A percentile compares a stretch with the other conserved stretches of the same genome.
Conservation (phyloP, 2,888 invertebrate species). For the Drosophila barbarae region DNA sequence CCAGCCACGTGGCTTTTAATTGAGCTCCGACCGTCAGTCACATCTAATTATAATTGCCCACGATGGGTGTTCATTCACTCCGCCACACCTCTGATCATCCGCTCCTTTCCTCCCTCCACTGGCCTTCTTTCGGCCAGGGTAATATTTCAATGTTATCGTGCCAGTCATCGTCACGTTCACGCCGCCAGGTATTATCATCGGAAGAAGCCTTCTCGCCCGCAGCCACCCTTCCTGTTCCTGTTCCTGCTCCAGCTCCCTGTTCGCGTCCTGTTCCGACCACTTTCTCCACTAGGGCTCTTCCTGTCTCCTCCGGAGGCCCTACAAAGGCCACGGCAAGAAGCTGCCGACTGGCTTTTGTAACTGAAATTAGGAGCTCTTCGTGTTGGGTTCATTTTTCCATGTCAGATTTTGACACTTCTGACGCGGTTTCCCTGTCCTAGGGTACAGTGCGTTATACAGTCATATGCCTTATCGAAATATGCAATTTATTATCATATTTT, state of each 20-base stretch:
- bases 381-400: slow-evolving; percentile 53
- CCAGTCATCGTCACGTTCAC: slow-evolving; percentile 63
- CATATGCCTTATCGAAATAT: neutral
- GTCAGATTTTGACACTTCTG: slow-evolving; percentile 55
- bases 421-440: slow-evolving; percentile 14
- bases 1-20: slow-evolving; percentile 63
- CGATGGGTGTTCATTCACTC: slow-evolving; percentile 16
- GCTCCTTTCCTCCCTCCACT: neutral
- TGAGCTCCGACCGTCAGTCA: slow-evolving; percentile 56
- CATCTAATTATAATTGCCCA: slow-evolving; percentile 69
- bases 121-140: slow-evolving; percentile 7
- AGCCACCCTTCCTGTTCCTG: slow-evolving; percentile 3
- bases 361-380: slow-evolving; percentile 47
- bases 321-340: slow-evolving; percentile 22
- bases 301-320: slow-evolving; percentile 18
- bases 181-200: slow-evolving; percentile 56
- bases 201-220: slow-evolving; percentile 22
- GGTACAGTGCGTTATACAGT: slow-evolving; percentile 24
- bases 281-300: slow-evolving; percentile 9
- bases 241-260: neutral
- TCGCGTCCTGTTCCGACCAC: slow-evolving; percentile 6
- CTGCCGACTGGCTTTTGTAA: slow-evolving; percentile 31
- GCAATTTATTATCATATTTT: neutral
- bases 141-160: slow-evolving; percentile 58
- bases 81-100: neutral